These are phyloP conservation scores for Odontesthes bonariensis DNA, from an alignment of 2,113 vertebrate species.

Conservation along the genomic window DNA sequence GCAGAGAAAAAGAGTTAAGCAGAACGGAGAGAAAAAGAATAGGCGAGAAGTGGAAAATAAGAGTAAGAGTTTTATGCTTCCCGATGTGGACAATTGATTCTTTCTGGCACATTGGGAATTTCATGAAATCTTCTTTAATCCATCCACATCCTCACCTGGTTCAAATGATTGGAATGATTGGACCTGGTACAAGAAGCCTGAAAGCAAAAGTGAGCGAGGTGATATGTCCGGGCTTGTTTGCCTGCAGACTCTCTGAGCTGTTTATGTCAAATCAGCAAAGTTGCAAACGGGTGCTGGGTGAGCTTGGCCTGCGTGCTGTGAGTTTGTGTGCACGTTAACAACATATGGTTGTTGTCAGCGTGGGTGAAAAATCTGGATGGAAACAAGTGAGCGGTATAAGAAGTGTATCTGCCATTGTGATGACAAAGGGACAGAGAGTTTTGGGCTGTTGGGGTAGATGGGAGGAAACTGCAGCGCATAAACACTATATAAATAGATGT, in stretches of 20 bases:
- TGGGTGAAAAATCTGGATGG: slow-evolving; percentile 5
- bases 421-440: not conserved
- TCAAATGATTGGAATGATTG: slow-evolving; percentile 28
- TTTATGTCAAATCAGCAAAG: slow-evolving; percentile 61
- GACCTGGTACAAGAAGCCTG: slow-evolving; percentile 36
- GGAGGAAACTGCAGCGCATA: not conserved
- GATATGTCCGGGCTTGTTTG: slow-evolving; percentile 58
- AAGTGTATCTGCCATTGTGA: not conserved
- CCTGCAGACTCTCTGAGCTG: slow-evolving; percentile 40
- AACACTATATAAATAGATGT: not conserved
- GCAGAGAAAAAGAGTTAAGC: not conserved
- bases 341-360: slow-evolving; percentile 29
- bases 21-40: not conserved
- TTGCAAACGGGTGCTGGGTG: slow-evolving; percentile 20
- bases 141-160: not conserved
- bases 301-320: slow-evolving; percentile 14
- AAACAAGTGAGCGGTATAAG: slow-evolving; percentile 40
- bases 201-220: slow-evolving; percentile 28
- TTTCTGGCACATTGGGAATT: not conserved
- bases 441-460: not conserved
- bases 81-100: not conserved
- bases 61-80: not conserved
- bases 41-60: not conserved
- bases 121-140: slow-evolving; percentile 9
- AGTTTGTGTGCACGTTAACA: slow-evolving; percentile 19